phyloP scores from a whole-genome alignment of 2,888 invertebrate species.

The Shargacucullia verbasci region DNA sequence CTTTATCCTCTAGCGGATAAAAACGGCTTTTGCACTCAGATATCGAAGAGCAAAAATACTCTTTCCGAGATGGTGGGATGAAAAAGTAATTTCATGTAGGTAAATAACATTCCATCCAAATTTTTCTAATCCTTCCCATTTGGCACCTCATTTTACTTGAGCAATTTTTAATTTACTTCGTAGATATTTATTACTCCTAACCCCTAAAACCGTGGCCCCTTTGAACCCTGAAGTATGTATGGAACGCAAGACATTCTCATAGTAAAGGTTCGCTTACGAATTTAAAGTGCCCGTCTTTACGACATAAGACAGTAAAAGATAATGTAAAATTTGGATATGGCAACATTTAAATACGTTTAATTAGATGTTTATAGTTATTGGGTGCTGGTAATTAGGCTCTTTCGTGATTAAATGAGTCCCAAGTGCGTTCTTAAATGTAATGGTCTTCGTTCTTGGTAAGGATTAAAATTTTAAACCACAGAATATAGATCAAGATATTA shows the following conservation, averaged over 20 bases:
- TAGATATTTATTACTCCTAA: slow-evolving; percentile 30
- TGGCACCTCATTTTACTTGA: slow-evolving; percentile 6
- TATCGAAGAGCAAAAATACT: too few relatives aligned
- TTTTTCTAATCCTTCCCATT: neutral
- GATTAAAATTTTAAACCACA: too few relatives aligned
- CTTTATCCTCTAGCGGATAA: too few relatives aligned
- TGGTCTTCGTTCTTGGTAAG: neutral
- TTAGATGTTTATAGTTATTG: slow-evolving; percentile 35
- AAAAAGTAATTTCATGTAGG: too few relatives aligned
- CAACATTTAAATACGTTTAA: slow-evolving; percentile 39
- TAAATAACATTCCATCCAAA: too few relatives aligned
- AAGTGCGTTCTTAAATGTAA: too few relatives aligned
- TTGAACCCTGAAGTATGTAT: slow-evolving; percentile 34
- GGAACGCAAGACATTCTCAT: slow-evolving; percentile 33
- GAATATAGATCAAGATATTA: too few relatives aligned
- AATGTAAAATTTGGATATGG: slow-evolving; percentile 36
- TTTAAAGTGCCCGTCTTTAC: slow-evolving; percentile 49
- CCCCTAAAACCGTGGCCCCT: slow-evolving; percentile 21
- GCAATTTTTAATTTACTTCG: slow-evolving; percentile 38
- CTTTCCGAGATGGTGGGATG: too few relatives aligned
- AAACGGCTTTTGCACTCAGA: too few relatives aligned
- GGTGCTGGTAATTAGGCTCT: slow-evolving; percentile 38
- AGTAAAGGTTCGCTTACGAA: slow-evolving; percentile 23
- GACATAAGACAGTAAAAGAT: slow-evolving; percentile 27
- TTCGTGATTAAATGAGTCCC: slow-evolving; percentile 15